phyloP scores from a whole-genome alignment of 2,797 vertebrate genomes.

The Furcifer pardalis region DNA sequence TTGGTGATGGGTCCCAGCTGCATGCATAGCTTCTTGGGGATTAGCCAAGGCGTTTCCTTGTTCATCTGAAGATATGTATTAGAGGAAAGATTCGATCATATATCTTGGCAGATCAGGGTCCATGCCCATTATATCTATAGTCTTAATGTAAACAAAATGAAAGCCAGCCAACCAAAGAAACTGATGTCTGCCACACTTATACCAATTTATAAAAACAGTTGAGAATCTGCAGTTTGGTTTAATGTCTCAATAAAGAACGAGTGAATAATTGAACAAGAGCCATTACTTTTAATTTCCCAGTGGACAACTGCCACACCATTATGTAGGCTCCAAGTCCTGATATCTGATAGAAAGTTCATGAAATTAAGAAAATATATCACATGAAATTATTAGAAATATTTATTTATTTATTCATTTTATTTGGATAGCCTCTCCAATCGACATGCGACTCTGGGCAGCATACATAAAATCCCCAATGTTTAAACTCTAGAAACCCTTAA shows the following conservation, averaged over 20 bases:
- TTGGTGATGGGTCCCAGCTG: slow-evolving; percentile 24
- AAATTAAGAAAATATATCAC: slow-evolving; percentile 31
- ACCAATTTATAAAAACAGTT: background rate
- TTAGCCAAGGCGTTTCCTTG: slow-evolving; percentile 1
- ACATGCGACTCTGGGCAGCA: too few species aligned
- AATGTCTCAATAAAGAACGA: slow-evolving; percentile 3
- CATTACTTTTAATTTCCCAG: slow-evolving; percentile 42
- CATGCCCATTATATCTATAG: background rate
- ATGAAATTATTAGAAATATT: slow-evolving; percentile 22
- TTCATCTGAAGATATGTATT: slow-evolving; percentile 8
- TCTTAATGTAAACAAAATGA: background rate
- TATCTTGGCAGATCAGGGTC: background rate
- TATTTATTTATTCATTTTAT: too few species aligned
- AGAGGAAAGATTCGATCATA: background rate
- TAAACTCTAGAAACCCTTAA: too few species aligned
- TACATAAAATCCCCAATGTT: too few species aligned
- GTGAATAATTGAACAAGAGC: slow-evolving; percentile 14
- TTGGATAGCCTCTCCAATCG: too few species aligned
- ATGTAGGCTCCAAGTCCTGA: slow-evolving; percentile 11
- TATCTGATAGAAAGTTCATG: slow-evolving; percentile 3
- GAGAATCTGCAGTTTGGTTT: background rate
- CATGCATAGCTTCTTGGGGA: background rate
- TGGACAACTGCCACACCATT: background rate
- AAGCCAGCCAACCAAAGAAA: background rate
- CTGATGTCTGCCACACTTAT: background rate